A percentile compares a stretch with the other conserved stretches of the same genome.
phyloP scores from a whole-genome alignment of 2,113 vertebrate species.

The Noturus placidus region DNA sequence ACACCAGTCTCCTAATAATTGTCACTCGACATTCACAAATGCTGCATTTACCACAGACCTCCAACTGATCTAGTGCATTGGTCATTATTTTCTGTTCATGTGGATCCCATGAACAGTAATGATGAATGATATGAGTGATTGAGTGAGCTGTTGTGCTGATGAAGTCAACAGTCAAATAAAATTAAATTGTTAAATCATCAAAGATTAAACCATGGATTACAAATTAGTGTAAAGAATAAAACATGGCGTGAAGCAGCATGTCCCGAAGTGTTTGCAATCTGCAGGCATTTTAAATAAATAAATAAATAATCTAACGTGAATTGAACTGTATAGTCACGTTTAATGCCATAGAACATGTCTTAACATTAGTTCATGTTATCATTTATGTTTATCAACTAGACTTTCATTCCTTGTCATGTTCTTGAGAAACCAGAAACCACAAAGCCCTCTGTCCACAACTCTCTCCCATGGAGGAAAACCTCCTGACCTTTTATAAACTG shows the following conservation, averaged over 20 bases:
- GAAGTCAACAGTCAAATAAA: constrained; percentile 45
- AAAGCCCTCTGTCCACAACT: not conserved
- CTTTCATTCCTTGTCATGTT: not conserved
- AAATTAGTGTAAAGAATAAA: constrained; percentile 30
- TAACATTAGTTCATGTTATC: not conserved
- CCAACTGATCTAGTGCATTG: constrained; percentile 33
- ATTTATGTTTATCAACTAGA: not conserved
- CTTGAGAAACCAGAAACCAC: not conserved
- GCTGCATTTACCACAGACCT: constrained; percentile 17
- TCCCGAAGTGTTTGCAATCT: constrained; percentile 13
- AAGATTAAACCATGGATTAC: constrained; percentile 15
- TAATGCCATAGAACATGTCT: not conserved
- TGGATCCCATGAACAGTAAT: constrained; percentile 35
- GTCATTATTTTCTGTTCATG: constrained; percentile 34
- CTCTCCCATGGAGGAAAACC: not conserved
- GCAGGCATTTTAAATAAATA: not conserved
- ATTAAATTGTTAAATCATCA: constrained; percentile 20
- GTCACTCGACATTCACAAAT: constrained; percentile 11
- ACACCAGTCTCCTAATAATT: not conserved
- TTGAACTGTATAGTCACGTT: not conserved
- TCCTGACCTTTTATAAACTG: not conserved
- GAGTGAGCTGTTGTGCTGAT: constrained; percentile 47
- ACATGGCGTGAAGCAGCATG: constrained; percentile 26
- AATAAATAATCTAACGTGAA: not conserved
- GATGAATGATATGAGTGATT: constrained; percentile 50